Conservation (phyloP, 2,888 invertebrate species). For the Epirrhoe tristata region DNA sequence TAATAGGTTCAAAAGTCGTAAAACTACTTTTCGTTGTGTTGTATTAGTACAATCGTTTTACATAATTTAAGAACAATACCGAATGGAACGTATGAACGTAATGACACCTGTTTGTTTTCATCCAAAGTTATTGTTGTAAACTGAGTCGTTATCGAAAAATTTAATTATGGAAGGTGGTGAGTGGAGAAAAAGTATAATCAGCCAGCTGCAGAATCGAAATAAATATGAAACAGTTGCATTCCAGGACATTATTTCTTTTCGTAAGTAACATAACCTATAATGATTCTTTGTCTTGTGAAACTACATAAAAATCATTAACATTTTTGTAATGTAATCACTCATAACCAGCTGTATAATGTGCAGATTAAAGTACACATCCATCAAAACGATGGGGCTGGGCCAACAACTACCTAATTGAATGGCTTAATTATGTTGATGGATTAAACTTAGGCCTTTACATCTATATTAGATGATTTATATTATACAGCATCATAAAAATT, state of each 20-base stretch:
- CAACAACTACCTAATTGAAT: not conserved
- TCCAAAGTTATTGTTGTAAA: constrained; percentile 52
- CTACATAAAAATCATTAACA: not conserved
- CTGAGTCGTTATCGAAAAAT: constrained; percentile 51
- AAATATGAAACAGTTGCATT: constrained; percentile 90
- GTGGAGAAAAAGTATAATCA: constrained; percentile 90
- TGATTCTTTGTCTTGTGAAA: constrained; percentile 46
- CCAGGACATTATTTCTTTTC: constrained; percentile 92
- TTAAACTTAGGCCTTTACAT: too few species aligned
- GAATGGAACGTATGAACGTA: constrained; percentile 11
- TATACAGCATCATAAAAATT: too few species aligned
- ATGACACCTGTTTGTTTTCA: constrained; percentile 71
- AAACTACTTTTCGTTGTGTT: not conserved
- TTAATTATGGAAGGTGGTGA: constrained; percentile 77
- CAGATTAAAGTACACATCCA: not conserved
- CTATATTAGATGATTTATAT: too few species aligned
- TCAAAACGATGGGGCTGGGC: not conserved
- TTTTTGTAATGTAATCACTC: not conserved
- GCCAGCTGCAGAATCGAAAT: constrained; percentile 90
- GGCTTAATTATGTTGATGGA: not conserved
- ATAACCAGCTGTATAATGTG: not conserved
- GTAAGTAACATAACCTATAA: constrained; percentile 87
- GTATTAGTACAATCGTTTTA: not conserved
- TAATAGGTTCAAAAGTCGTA: not conserved
- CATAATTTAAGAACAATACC: not conserved